phyloP scores from a whole-genome alignment of 2,797 vertebrate species.

The Onychomys leucogaster region DNA sequence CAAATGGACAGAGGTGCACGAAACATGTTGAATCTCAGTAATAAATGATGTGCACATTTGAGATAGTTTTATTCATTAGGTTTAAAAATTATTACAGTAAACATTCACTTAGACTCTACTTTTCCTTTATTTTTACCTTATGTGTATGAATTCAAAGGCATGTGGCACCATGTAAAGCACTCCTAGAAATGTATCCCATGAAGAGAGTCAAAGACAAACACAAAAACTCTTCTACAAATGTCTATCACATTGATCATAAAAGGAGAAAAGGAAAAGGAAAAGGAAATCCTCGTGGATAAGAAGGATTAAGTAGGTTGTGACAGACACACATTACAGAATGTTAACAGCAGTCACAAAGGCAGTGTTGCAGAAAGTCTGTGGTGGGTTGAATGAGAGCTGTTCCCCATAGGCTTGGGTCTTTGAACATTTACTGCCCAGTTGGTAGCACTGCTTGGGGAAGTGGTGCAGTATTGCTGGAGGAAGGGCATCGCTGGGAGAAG shows the following conservation, averaged over 20 bases:
- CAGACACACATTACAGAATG: background rate
- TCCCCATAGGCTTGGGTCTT: no score
- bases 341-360: background rate
- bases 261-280: background rate
- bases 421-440: no score
- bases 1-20: background rate
- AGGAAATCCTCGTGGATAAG: background rate
- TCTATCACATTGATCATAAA: background rate
- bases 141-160: background rate
- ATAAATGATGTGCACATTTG: constrained; percentile 47
- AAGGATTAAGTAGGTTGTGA: background rate
- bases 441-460: no score
- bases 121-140: background rate
- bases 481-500: background rate
- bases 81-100: constrained; percentile 36
- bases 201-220: background rate
- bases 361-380: background rate
- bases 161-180: background rate
- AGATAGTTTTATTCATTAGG: background rate
- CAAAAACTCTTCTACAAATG: background rate
- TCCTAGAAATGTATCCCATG: background rate
- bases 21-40: constrained; percentile 21
- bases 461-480: background rate
- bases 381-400: background rate
- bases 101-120: background rate